phyloP scores from a whole-genome alignment of 1,140 invertebrate genomes.

The Sarcophaga bullata region DNA sequence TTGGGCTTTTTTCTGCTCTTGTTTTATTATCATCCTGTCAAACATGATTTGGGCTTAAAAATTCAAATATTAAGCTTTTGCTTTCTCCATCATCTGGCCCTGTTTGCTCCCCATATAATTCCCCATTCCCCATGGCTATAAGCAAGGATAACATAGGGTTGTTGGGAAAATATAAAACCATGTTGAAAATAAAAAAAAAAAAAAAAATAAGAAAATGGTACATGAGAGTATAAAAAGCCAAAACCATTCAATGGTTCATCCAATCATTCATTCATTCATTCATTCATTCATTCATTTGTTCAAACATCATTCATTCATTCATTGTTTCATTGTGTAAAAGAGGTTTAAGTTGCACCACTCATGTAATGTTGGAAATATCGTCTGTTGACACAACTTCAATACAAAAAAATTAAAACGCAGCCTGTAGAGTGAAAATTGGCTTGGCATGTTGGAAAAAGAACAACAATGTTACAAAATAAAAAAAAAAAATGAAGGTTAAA shows the following conservation, averaged over 20 bases:
- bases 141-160: no score
- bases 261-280: no score
- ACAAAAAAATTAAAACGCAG: neutral
- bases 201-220: neutral
- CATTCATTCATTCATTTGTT: neutral
- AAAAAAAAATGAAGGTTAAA: no score
- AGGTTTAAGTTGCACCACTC: neutral
- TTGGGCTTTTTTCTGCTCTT: neutral
- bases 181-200: no score
- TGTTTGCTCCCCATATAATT: no score
- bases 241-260: no score
- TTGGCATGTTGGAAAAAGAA: no score
- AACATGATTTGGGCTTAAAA: constrained; percentile 24
- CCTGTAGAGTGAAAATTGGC: no score
- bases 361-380: neutral
- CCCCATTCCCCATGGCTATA: no score
- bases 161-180: neutral
- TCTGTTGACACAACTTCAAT: neutral
- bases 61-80: constrained; percentile 22
- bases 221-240: no score
- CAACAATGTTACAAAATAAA: no score
- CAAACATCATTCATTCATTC: neutral
- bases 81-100: neutral
- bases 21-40: constrained; percentile 8
- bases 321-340: neutral